Conservation (phyloP, 2,113 vertebrate genomes). For the Atractosteus spatula region DNA sequence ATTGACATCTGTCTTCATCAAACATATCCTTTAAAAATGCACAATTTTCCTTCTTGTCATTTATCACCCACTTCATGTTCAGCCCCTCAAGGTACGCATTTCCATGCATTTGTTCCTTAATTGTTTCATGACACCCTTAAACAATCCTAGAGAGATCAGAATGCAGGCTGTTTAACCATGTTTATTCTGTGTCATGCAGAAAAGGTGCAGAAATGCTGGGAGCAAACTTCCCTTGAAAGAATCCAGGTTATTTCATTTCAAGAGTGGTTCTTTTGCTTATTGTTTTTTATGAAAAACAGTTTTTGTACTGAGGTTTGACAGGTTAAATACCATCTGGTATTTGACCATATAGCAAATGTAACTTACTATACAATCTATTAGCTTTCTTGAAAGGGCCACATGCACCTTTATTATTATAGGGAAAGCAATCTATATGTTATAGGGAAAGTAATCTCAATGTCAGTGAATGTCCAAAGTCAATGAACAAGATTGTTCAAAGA, state of each 20-base stretch:
- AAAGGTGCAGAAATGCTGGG: background rate
- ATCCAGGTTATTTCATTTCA: background rate
- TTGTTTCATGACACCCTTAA: too few relatives aligned
- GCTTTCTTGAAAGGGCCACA: too few relatives aligned
- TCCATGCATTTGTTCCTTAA: too few relatives aligned
- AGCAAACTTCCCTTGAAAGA: too few relatives aligned
- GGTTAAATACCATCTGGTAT: constrained; percentile 38
- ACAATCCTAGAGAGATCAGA: too few relatives aligned
- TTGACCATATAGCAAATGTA: constrained; percentile 20
- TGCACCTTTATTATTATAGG: too few relatives aligned
- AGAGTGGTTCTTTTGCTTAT: constrained; percentile 22
- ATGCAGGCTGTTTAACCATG: background rate
- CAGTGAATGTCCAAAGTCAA: background rate
- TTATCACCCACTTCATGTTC: constrained; percentile 3
- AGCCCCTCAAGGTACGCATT: constrained; percentile 5
- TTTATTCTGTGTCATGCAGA: constrained; percentile 10
- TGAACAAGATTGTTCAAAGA: too few relatives aligned
- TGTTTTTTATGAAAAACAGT: constrained; percentile 19
- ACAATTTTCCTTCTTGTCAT: background rate
- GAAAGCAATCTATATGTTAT: background rate
- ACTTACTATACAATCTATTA: background rate
- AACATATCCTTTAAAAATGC: constrained; percentile 1
- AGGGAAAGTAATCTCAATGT: background rate
- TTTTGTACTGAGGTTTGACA: constrained; percentile 31
- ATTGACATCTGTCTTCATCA: constrained; percentile 14